phyloP scores from a whole-genome alignment of 2,113 vertebrate species.

The Hydrochoerus hydrochaeris region DNA sequence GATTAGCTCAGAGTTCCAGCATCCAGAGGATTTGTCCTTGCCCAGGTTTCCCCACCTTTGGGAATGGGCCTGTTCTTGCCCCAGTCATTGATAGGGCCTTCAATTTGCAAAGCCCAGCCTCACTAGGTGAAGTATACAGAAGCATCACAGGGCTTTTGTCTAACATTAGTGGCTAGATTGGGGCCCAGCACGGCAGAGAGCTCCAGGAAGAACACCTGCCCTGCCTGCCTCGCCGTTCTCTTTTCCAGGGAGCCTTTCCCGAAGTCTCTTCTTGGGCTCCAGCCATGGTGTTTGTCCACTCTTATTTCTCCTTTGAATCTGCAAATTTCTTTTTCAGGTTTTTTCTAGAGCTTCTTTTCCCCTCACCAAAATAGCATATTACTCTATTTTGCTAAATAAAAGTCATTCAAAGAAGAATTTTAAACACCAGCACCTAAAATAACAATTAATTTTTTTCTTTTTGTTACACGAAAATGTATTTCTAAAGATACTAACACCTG shows the following conservation, averaged over 20 bases:
- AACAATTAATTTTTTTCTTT: slow-evolving; percentile 25
- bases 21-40: not conserved
- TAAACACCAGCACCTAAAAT: not conserved
- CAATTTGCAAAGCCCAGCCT: not conserved
- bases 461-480: not conserved
- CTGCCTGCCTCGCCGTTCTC: not conserved
- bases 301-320: not conserved
- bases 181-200: not conserved
- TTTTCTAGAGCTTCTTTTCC: not conserved
- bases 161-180: not conserved
- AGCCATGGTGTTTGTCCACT: not conserved
- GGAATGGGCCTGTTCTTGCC: not conserved
- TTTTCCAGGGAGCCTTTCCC: not conserved
- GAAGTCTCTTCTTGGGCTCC: not conserved
- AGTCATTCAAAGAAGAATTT: slow-evolving; percentile 44
- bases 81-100: not conserved
- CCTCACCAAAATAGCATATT: not conserved
- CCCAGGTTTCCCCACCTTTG: not conserved
- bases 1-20: not conserved
- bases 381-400: slow-evolving; percentile 28
- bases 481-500: slow-evolving; percentile 20
- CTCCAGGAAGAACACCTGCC: not conserved
- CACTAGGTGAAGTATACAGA: not conserved
- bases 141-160: not conserved
- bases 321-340: slow-evolving; percentile 7